Percentiles rank a stretch among this genome's conserved stretches.
Evolutionary conservation across 2,888 invertebrate species (phyloP).

Genomic region (Diadromus collaris): DNA sequence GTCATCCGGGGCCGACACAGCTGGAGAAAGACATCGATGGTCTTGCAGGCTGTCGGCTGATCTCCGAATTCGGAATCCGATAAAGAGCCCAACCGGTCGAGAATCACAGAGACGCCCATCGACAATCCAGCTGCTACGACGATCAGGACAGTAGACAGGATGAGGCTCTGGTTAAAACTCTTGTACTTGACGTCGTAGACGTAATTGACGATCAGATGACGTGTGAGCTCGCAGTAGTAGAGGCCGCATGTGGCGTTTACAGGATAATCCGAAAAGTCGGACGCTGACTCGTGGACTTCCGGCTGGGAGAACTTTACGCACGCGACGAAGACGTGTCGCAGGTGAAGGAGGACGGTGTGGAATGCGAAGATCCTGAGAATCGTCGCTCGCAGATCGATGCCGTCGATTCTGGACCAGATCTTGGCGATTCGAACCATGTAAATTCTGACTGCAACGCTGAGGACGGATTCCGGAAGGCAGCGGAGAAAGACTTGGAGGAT

Average conservation of each 20-base stretch:
- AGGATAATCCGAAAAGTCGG: not conserved
- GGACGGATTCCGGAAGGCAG: constrained; percentile 38
- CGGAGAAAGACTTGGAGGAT: constrained; percentile 19
- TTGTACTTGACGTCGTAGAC: constrained; percentile 29
- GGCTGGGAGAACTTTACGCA: constrained; percentile 29
- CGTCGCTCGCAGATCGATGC: constrained; percentile 15
- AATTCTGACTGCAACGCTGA: constrained; percentile 20
- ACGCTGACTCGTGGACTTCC: not conserved
- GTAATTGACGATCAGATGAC: constrained; percentile 23
- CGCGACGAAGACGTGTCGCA: constrained; percentile 16
- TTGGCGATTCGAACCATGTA: constrained; percentile 45
- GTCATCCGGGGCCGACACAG: constrained; percentile 47
- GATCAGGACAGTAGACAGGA: not conserved
- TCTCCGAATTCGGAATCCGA: constrained; percentile 32
- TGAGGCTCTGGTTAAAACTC: constrained; percentile 1
- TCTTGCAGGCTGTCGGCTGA: constrained; percentile 35
- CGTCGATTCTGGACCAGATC: constrained; percentile 45
- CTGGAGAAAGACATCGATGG: constrained; percentile 48
- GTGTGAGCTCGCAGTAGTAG: constrained; percentile 19
- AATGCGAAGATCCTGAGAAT: constrained; percentile 45
- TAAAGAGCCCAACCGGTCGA: constrained; percentile 26
- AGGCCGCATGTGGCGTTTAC: constrained; percentile 14
- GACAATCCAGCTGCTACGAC: constrained; percentile 3
- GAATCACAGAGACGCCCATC: constrained; percentile 3
- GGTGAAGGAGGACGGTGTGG: constrained; percentile 21